Evolutionary conservation across 2,797 vertebrate species (phyloP).

Genomic region (Gymnothorax javanicus): DNA sequence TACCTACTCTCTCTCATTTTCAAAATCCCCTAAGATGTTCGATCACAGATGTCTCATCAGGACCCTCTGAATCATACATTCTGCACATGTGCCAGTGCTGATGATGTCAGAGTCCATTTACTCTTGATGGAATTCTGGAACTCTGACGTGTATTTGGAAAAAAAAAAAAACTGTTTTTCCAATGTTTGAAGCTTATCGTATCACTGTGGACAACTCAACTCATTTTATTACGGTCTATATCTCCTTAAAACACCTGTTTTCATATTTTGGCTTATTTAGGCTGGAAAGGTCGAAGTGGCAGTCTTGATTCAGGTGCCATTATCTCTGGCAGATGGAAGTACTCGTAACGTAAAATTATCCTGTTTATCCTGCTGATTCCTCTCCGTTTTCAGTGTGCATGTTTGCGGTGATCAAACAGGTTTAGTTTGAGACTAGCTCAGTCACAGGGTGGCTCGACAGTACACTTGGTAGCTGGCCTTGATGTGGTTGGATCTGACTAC

Average conservation of each 20-base stretch:
- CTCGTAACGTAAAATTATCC: neutral
- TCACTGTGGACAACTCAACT: neutral
- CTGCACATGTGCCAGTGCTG: too few relatives aligned
- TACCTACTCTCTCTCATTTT: too few relatives aligned
- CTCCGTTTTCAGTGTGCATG: neutral
- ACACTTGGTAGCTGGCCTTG: neutral
- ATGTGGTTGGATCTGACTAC: constrained; percentile 21
- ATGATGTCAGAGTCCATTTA: too few relatives aligned
- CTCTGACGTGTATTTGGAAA: too few relatives aligned
- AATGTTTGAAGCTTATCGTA: neutral
- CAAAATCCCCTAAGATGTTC: too few relatives aligned
- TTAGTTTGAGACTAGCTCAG: neutral
- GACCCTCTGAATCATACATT: too few relatives aligned
- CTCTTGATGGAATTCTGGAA: too few relatives aligned
- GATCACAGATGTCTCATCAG: too few relatives aligned
- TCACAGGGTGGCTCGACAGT: neutral
- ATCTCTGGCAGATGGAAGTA: neutral
- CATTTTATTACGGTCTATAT: neutral
- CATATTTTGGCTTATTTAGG: neutral
- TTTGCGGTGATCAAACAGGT: neutral
- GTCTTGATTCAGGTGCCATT: neutral
- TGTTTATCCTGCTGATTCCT: neutral
- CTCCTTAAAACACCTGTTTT: neutral
- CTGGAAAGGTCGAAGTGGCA: neutral
- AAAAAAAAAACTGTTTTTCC: too few relatives aligned